Evolutionary conservation across 2,888 invertebrate genomes (phyloP).

Genomic region (Phyllotreta striolata): DNA sequence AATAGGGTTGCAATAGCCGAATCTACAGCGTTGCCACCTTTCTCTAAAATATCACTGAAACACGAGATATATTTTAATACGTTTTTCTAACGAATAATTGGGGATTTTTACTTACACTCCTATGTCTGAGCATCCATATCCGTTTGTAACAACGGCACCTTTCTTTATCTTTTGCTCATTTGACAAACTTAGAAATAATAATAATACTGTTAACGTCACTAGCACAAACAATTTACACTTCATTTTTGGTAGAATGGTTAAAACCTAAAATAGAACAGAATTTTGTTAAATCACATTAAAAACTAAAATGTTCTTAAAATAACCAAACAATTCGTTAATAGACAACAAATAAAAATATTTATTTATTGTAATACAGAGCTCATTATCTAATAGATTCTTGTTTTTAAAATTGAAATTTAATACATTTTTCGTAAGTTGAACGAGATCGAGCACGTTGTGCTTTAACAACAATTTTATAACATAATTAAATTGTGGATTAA

Average conservation of each 20-base stretch:
- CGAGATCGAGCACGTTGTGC: too few relatives aligned
- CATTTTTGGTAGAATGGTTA: not conserved
- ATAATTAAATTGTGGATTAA: too few relatives aligned
- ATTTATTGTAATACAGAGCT: too few relatives aligned
- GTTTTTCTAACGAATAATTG: not conserved
- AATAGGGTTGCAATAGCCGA: constrained; percentile 86
- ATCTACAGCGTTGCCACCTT: constrained; percentile 82
- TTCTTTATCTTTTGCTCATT: constrained; percentile 19
- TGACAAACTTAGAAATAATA: constrained; percentile 7
- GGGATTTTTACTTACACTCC: constrained; percentile 41
- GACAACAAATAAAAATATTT: too few relatives aligned
- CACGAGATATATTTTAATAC: not conserved
- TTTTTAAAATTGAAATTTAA: too few relatives aligned
- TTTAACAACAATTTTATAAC: too few relatives aligned
- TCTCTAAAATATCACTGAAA: constrained; percentile 70
- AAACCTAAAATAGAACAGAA: not conserved
- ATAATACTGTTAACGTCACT: not conserved
- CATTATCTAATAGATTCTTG: too few relatives aligned
- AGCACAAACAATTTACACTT: not conserved
- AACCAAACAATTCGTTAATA: too few relatives aligned
- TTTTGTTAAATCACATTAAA: too few relatives aligned
- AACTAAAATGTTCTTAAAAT: too few relatives aligned
- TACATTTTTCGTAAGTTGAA: too few relatives aligned
- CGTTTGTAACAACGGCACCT: constrained; percentile 45
- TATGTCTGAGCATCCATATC: constrained; percentile 43